Percentiles rank a stretch among this genome's conserved stretches.
Evolutionary conservation across 1,140 invertebrate genomes (phyloP).

Genomic region (Papilio polyxenes): DNA sequence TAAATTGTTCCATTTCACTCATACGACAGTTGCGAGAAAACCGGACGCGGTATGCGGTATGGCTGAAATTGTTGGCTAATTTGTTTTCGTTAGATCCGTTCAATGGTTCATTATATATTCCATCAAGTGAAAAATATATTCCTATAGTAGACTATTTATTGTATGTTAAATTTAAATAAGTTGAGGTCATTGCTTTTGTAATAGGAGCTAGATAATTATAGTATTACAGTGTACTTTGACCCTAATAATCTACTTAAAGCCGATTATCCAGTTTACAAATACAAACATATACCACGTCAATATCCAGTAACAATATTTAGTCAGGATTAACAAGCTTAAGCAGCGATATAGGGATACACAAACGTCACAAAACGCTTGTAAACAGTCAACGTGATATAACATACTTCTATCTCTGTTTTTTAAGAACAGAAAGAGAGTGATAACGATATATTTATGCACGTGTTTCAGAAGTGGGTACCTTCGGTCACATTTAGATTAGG

Average conservation of each 20-base stretch:
- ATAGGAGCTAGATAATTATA: not conserved
- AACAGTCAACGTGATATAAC: not conserved
- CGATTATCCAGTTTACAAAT: constrained; percentile 15
- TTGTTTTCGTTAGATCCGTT: constrained; percentile 1
- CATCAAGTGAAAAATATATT: not conserved
- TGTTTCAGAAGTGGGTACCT: too few species aligned
- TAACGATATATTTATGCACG: too few species aligned
- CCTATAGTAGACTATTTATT: not conserved
- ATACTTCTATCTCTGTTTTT: not conserved
- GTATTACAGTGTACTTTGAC: not conserved
- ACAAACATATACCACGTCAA: not conserved
- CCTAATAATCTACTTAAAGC: constrained; percentile 7
- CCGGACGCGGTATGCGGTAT: not conserved
- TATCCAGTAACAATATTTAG: constrained; percentile 26
- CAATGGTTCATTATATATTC: not conserved
- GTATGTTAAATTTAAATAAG: not conserved
- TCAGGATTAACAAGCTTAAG: not conserved
- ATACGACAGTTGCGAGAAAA: constrained; percentile 30
- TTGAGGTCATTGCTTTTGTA: not conserved
- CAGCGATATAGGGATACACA: not conserved
- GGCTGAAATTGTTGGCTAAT: not conserved
- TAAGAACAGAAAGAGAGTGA: not conserved
- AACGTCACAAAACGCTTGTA: not conserved
- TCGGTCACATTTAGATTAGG: too few species aligned
- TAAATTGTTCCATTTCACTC: constrained; percentile 35